phyloP scores from a whole-genome alignment of 2,113 vertebrate genomes.

The Scalopus aquaticus region DNA sequence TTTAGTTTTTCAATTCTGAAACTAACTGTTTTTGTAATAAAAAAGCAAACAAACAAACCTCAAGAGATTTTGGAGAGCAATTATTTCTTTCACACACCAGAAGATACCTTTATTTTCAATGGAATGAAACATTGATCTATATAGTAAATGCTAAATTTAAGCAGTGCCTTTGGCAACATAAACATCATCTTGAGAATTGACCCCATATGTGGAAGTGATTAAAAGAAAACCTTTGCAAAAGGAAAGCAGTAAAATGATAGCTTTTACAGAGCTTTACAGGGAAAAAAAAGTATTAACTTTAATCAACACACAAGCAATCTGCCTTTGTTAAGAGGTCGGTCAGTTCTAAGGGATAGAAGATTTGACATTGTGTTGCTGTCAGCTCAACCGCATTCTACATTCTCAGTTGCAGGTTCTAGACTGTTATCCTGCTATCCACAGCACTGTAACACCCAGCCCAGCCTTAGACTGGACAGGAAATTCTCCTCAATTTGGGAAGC shows the following conservation, averaged over 20 bases:
- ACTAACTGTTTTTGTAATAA: no score
- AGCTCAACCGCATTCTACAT: not conserved
- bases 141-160: not conserved
- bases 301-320: not conserved
- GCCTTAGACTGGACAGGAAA: not conserved
- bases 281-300: not conserved
- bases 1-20: no score
- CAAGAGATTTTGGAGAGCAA: not conserved
- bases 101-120: not conserved
- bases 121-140: not conserved
- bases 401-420: not conserved
- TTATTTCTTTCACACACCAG: not conserved
- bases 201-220: not conserved
- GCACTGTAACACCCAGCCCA: not conserved
- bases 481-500: not conserved
- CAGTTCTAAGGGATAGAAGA: not conserved
- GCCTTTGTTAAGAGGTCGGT: slow-evolving; percentile 9
- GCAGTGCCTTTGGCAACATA: not conserved
- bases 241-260: not conserved
- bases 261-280: not conserved
- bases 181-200: not conserved
- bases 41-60: no score
- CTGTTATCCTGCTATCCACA: not conserved
- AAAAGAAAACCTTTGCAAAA: slow-evolving; percentile 24
- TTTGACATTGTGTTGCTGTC: not conserved